Base-by-base conservation (phyloP, 1,140 invertebrate genomes). In the Polyergus mexicanus region DNA sequence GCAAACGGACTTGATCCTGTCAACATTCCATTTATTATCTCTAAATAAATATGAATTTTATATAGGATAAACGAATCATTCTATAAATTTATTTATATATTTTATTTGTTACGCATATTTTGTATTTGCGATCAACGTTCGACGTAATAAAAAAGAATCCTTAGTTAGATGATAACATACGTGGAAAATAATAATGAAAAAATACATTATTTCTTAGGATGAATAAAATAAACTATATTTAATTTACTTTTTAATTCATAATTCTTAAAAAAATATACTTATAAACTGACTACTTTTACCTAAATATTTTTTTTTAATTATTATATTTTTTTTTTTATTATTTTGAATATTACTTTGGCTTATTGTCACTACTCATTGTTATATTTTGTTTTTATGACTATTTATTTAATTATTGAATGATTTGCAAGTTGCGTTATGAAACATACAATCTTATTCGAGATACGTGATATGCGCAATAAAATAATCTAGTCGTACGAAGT, bases 1-100 rank as follows among this genome's bases (percentile, higher is more conserved):
- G 38, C 35, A 60, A 72, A 83, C 22, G 19, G 78, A 19, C 25
- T 28, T 11, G 51, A 74, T 83, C 11, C 35, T 22, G 22, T 44
- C 54, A 32, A 72, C 25, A 72, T 60, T 44, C 13, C 32, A 35
- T 60, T 72, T 32, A 35, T 60, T 54, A 22, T 66, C 22, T 54
- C 11, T n/a, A 8, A 69, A 22, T 0, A 19, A 22, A 38, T 8
- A 80, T 56, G 22, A 32, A 56, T 80, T 69, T 25, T 69, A 28
- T 44, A 54, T 68, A 25, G 44, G 68, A 54, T 78, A 68, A 66
- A 68, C 13, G 44, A 25, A 80, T 35, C 1, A 13, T 4, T 38
- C 8, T 3, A 13, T 54, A 22, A 41, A 76, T 2, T 28, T 8
- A 10, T 3, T 10, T n/a, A n/a, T n/a, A n/a, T n/a, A n/a, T n/a